Percentiles rank a stretch among this genome's conserved stretches.
Conservation (phyloP, 2,113 vertebrate genomes). For the Cranoglanis bouderius region DNA sequence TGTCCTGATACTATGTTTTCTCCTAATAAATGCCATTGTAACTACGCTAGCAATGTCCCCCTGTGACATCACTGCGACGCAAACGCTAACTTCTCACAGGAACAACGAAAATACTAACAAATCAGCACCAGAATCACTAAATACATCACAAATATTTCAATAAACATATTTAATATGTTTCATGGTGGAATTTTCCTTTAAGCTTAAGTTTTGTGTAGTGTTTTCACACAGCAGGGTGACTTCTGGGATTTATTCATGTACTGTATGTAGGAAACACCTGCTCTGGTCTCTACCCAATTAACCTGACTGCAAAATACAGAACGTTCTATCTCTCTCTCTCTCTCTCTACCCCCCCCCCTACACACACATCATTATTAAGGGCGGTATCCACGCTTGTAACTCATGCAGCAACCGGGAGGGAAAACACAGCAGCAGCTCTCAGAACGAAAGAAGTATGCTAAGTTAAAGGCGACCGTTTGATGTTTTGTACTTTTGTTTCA, state of each 20-base stretch:
- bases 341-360: background rate
- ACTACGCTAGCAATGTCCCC: background rate
- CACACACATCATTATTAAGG: background rate
- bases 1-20: background rate
- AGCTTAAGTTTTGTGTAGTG: background rate
- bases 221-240: background rate
- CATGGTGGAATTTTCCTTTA: background rate
- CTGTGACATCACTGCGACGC: background rate
- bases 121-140: background rate
- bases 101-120: background rate
- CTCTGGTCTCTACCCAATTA: constrained; percentile 19
- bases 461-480: background rate
- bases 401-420: background rate
- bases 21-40: background rate
- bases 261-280: background rate
- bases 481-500: no score
- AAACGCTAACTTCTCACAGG: background rate
- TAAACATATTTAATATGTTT: background rate
- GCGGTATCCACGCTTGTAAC: background rate
- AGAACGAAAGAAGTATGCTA: background rate
- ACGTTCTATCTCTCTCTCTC: background rate
- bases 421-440: background rate
- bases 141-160: background rate
- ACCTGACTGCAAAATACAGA: background rate
- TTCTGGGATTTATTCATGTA: background rate